These are phyloP conservation scores for Stenopsyche tienmushanensis DNA, from an alignment of 1,140 invertebrate genomes.

Conservation along the genomic window DNA sequence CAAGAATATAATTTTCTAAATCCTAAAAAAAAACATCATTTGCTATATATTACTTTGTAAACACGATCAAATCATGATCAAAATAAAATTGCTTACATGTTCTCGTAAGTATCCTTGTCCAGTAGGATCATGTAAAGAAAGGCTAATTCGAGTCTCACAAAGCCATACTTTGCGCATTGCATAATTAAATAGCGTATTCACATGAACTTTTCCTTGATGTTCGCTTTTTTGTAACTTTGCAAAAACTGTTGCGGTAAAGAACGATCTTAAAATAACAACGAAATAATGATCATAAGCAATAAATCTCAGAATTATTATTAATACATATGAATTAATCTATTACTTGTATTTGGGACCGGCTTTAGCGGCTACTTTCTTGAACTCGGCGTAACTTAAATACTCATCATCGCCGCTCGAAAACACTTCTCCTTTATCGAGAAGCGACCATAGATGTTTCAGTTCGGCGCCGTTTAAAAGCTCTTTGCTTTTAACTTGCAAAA, in stretches of 20 bases:
- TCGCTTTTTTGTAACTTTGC: conserved; percentile 82
- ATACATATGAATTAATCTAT: not conserved
- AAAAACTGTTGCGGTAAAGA: conserved; percentile 84
- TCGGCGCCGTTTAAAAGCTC: conserved; percentile 86
- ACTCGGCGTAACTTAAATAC: conserved; percentile 83
- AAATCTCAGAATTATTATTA: not conserved
- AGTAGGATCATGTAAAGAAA: conserved; percentile 90
- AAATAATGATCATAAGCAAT: not conserved
- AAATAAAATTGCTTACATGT: conserved; percentile 58
- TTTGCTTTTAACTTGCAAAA: conserved; percentile 80
- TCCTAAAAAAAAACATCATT: conserved; percentile 63
- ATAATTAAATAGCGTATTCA: conserved; percentile 89
- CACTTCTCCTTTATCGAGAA: conserved; percentile 79
- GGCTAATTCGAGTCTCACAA: conserved; percentile 87
- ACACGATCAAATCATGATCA: conserved; percentile 4
- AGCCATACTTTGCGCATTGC: conserved; percentile 94
- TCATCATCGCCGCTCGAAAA: conserved; percentile 74
- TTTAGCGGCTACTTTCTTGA: conserved; percentile 70
- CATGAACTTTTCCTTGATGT: conserved; percentile 76
- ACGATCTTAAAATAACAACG: conserved; percentile 55
- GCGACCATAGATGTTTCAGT: conserved; percentile 79
- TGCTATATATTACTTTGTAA: conserved; percentile 11
- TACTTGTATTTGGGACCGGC: conserved; percentile 71
- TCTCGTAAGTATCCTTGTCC: conserved; percentile 91
- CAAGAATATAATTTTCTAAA: conserved; percentile 92